Percentiles rank a stretch among this genome's conserved stretches.
phyloP scores from a whole-genome alignment of 2,888 invertebrate species.

The Cephus pulcher region DNA sequence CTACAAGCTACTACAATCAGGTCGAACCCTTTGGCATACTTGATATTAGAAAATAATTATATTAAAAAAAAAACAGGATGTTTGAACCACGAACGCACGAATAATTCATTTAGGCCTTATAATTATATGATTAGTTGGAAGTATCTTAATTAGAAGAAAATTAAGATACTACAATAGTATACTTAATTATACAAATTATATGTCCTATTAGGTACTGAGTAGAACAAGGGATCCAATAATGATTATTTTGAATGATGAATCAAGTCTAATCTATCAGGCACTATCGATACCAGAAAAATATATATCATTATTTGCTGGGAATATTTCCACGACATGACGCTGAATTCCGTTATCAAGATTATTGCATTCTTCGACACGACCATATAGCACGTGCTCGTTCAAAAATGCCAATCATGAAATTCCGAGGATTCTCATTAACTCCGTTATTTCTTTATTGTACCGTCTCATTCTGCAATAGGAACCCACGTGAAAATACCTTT shows the following conservation, averaged over 20 bases:
- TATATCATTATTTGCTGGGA: neutral
- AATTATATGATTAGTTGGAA: neutral
- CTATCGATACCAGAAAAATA: neutral
- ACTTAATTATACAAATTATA: neutral
- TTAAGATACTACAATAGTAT: neutral
- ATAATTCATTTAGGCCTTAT: neutral
- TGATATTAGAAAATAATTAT: neutral
- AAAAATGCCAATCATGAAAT: slow-evolving; percentile 58
- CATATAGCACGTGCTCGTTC: slow-evolving; percentile 33
- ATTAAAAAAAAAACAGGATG: neutral
- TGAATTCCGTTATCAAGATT: slow-evolving; percentile 22
- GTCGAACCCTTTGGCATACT: neutral
- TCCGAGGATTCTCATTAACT: slow-evolving; percentile 34
- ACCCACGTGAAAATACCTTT: neutral
- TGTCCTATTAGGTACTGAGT: neutral
- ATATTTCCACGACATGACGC: neutral
- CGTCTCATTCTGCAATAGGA: neutral
- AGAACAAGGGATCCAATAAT: neutral
- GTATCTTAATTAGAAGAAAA: neutral
- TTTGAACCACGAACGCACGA: neutral
- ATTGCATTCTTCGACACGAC: slow-evolving; percentile 52
- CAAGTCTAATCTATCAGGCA: neutral
- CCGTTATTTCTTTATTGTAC: neutral
- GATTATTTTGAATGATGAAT: neutral
- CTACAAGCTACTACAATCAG: neutral